Evolutionary conservation across 2,113 vertebrate genomes (phyloP).

Genomic region (Promerops cafer): DNA sequence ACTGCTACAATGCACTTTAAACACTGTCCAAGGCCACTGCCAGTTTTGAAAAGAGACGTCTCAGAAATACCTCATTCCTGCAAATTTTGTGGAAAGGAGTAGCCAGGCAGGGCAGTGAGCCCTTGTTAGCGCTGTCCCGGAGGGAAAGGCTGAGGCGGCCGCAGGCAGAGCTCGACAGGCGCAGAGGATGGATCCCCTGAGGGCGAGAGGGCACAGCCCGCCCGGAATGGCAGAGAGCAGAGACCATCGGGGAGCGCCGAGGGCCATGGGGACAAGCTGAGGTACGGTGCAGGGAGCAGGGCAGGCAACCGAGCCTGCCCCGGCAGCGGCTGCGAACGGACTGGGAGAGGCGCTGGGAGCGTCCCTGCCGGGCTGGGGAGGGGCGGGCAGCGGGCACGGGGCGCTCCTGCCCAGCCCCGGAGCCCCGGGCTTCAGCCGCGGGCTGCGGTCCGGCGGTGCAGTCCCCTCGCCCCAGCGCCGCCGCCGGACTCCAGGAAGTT

Average conservation of each 20-base stretch:
- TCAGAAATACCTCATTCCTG: fast-evolving
- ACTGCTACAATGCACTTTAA: fast-evolving
- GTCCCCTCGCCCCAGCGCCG: fast-evolving
- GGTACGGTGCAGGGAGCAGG: fast-evolving
- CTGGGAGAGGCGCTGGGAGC: too few relatives aligned
- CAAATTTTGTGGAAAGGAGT: background rate
- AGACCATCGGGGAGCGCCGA: fast-evolving
- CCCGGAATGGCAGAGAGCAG: background rate
- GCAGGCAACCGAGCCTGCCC: fast-evolving
- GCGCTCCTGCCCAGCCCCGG: background rate
- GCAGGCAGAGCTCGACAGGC: background rate
- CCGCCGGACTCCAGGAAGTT: fast-evolving
- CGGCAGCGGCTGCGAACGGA: fast-evolving
- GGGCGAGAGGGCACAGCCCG: background rate
- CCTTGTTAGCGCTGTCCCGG: fast-evolving
- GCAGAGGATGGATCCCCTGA: too few relatives aligned
- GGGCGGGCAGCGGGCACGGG: background rate
- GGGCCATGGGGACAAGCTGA: fast-evolving
- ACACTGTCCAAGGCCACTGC: background rate
- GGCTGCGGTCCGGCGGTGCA: fast-evolving
- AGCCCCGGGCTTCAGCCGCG: background rate
- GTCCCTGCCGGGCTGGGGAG: fast-evolving
- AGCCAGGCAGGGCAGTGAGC: background rate
- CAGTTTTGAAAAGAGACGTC: background rate
- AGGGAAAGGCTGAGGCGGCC: background rate